Evolutionary conservation across 1,140 invertebrate species (phyloP).

Genomic region (Charaxes varanes): DNA sequence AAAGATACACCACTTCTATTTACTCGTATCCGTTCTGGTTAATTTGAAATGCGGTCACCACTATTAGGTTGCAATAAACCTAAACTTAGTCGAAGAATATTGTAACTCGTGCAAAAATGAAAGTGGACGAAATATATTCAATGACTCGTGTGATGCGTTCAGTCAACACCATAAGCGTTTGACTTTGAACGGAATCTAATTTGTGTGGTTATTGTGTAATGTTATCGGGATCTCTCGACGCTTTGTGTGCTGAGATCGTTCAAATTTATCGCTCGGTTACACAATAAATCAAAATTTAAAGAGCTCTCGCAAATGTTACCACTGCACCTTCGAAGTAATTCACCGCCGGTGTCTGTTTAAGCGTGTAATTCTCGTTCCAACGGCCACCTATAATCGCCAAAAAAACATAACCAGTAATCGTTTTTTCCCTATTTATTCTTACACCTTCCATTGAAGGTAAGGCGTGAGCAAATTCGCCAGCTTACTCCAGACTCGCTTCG

Average conservation of each 20-base stretch:
- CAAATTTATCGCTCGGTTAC: slow-evolving; percentile 66
- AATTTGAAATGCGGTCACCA: too few species aligned
- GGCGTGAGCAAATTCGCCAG: slow-evolving; percentile 9
- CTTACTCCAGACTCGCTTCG: slow-evolving; percentile 18
- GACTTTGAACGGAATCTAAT: slow-evolving; percentile 71
- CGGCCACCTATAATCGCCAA: slow-evolving; percentile 3
- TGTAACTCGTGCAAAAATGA: slow-evolving; percentile 30
- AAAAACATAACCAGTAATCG: slow-evolving; percentile 8
- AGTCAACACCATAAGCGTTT: slow-evolving; percentile 55
- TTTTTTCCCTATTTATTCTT: slow-evolving; percentile 17
- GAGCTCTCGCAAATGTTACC: slow-evolving; percentile 50
- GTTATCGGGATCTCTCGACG: slow-evolving; percentile 38
- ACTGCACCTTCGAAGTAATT: slow-evolving; percentile 38
- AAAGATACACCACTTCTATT: too few species aligned
- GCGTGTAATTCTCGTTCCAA: slow-evolving; percentile 63
- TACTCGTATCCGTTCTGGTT: too few species aligned
- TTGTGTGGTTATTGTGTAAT: slow-evolving; percentile 70
- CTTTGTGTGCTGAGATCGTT: slow-evolving; percentile 44
- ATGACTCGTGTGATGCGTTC: slow-evolving; percentile 54
- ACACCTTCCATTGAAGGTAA: slow-evolving; percentile 18
- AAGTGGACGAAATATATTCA: slow-evolving; percentile 53
- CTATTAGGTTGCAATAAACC: too few species aligned
- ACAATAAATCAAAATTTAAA: slow-evolving; percentile 71
- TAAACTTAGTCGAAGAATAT: too few species aligned
- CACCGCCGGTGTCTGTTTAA: slow-evolving; percentile 40